Base-by-base conservation (phyloP, 1,140 invertebrate genomes). In the Mactra quadrangularis region DNA sequence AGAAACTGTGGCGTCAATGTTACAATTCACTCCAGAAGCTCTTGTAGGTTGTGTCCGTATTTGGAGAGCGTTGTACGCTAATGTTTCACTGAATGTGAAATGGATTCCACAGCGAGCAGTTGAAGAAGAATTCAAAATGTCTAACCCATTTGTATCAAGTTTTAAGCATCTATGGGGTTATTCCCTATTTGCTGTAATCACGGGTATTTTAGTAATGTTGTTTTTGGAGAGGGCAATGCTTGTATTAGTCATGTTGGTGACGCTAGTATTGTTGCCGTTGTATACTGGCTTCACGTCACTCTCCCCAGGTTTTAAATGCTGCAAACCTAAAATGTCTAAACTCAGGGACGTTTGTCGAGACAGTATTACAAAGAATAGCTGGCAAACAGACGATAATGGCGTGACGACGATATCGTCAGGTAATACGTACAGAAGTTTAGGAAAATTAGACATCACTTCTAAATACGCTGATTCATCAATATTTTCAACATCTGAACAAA, bases 1-100 rank as follows among this genome's bases (percentile, higher is more conserved):
- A 19, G 90, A 91, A 83, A 85, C 89, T 9, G 15, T 91, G 47
- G 88, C 90, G 13, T 91, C 90, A 19, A 85, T 89, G 29, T 76
- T 90, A n/a, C 90, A 91, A 79, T 91, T 91, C 68, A 91, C 90
- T 7, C 88, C 90, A 2, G 90, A 91, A 78, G 87, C 89, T 0
- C 70, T 91, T 27, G 89, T 90, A 47, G 90, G 90, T 6, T 86
- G 82, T 45, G 85, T 90, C 6, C 84, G 90, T 0, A 90, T 91
- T 11, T 50, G 87, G 17, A 74, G 87, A 17, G 89, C 89, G 3
- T 77, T 90, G 35, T 75, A 87, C n/a, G 88, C 89, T 25, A 88
- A 89, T 70, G 75, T 91, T 33, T 85, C 82, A n/a, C 52, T 71
- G 1, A 86, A 88, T 66, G 85, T 77, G 1, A 85, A 88, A 76